Base-by-base conservation (phyloP, 2,113 vertebrate species). In the Scatophagus argus region DNA sequence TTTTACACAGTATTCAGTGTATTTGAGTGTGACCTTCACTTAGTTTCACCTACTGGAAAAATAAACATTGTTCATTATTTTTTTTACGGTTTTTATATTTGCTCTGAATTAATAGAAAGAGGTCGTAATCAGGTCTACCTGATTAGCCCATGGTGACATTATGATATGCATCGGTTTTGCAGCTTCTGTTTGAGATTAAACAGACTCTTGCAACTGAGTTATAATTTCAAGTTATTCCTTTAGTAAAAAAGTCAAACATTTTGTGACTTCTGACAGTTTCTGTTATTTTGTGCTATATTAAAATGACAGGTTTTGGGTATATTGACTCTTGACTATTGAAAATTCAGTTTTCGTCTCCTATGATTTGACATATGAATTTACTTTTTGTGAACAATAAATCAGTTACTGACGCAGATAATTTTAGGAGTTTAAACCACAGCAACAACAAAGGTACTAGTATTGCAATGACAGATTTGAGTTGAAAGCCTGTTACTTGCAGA, bases 61-160 rank as follows among this genome's bases (percentile, higher is more conserved):
- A 66, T 73, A 1, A 34, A 9, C 21, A 72, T 43, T 36, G 60
- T n/a, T 36, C 19, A 29, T 84, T 29, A 4, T 38, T 55, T 32
- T 55, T 32, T 39, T 19, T 34, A n/a, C 56, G 6, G 29, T 47
- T 59, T 66, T 49, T 55, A 71, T 47, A 11, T 59, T 79, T 27
- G 25, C 62, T 73, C 11, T 52, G 13, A n/a, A n/a, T 32, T 29
- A 34, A 51, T 19, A 74, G 38, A 29, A 47, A 10, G 43, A 41
- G 23, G 47, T n/a, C 68, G 55, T 68, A 49, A 66, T 56, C 25
- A 25, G 23, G 32, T 62, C 25, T 46, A 66, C 1, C 44, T n/a
- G 23, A 31, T n/a, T n/a, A n/a, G 27, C 67, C 31, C 11, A 39
- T 34, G n/a, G 21, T 0, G 5, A 60, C 55, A 54, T 5, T 59